phyloP scores from a whole-genome alignment of 2,797 vertebrate genomes.

The Etheostoma nigrum region DNA sequence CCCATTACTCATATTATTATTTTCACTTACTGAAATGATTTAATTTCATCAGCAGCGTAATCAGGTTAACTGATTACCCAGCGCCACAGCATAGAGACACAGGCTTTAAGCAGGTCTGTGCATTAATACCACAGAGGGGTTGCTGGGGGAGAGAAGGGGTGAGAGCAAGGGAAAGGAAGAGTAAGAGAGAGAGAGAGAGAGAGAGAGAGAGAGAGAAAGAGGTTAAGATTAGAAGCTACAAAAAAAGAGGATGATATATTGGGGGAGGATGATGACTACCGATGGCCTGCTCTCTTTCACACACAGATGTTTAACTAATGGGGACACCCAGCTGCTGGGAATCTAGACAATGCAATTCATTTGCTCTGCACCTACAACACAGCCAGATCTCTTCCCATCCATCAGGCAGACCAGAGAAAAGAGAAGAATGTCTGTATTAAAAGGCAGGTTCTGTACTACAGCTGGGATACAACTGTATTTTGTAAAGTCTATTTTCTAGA shows the following conservation, averaged over 20 bases:
- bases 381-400: slow-evolving; percentile 59
- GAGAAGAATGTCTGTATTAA: not conserved
- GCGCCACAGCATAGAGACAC: slow-evolving; percentile 66
- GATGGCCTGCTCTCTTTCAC: slow-evolving; percentile 1
- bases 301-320: slow-evolving; percentile 62
- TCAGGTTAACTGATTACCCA: slow-evolving; percentile 85
- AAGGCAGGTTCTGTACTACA: slow-evolving; percentile 2
- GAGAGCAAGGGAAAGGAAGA: slow-evolving; percentile 9
- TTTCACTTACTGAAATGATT: slow-evolving; percentile 85
- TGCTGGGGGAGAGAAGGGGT: slow-evolving; percentile 19
- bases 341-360: slow-evolving; percentile 46
- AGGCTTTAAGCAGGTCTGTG: slow-evolving; percentile 70
- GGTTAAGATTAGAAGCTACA: slow-evolving; percentile 15
- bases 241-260: slow-evolving; percentile 15
- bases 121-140: slow-evolving; percentile 69
- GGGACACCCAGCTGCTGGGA: slow-evolving; percentile 51
- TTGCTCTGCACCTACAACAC: slow-evolving; percentile 45
- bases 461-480: slow-evolving; percentile 3
- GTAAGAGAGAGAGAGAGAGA: not conserved
- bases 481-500: not conserved
- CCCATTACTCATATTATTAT: slow-evolving; percentile 84
- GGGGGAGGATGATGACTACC: slow-evolving; percentile 15
- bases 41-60: slow-evolving; percentile 84
- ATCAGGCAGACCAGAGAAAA: slow-evolving; percentile 23
- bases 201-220: not conserved